Evolutionary conservation across 2,888 invertebrate species (phyloP).

Genomic region (Troides oblongomaculatus): DNA sequence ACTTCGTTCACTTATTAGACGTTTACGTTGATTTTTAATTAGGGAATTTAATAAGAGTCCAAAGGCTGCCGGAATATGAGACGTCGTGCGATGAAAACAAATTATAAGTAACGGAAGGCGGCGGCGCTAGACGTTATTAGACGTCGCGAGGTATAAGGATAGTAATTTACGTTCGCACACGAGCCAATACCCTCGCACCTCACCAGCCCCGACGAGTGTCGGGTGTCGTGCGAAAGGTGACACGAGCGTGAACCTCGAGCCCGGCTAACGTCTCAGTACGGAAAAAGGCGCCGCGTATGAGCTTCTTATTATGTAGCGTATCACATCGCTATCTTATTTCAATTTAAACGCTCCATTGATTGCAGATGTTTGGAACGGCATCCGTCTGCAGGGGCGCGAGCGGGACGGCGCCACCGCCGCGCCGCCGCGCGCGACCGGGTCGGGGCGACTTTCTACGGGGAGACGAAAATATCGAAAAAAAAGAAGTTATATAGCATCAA

Average conservation of each 20-base stretch:
- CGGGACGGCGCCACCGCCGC: constrained; percentile 45
- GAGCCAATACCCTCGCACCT: constrained; percentile 34
- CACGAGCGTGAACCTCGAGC: constrained; percentile 6
- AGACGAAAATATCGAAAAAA: constrained; percentile 72
- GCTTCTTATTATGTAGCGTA: constrained; percentile 64
- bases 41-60: constrained; percentile 15
- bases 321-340: constrained; percentile 75
- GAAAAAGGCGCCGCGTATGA: constrained; percentile 34
- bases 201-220: constrained; percentile 31
- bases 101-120: constrained; percentile 21
- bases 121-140: constrained; percentile 22
- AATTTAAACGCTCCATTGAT: constrained; percentile 79
- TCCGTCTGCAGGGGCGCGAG: constrained; percentile 62
- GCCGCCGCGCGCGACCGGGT: constrained; percentile 48
- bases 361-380: constrained; percentile 72
- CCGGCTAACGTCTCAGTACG: constrained; percentile 14
- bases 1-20: too few relatives aligned
- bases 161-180: constrained; percentile 34
- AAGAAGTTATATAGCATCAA: constrained; percentile 69
- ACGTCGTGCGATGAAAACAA: constrained; percentile 18
- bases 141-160: constrained; percentile 27
- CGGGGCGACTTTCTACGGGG: constrained; percentile 57
- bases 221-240: constrained; percentile 24
- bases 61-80: constrained; percentile 11
- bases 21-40: constrained; percentile 15